A percentile compares a stretch with the other conserved stretches of the same genome.
Conservation (phyloP, 2,113 vertebrate genomes). For the Athene cunicularia region DNA sequence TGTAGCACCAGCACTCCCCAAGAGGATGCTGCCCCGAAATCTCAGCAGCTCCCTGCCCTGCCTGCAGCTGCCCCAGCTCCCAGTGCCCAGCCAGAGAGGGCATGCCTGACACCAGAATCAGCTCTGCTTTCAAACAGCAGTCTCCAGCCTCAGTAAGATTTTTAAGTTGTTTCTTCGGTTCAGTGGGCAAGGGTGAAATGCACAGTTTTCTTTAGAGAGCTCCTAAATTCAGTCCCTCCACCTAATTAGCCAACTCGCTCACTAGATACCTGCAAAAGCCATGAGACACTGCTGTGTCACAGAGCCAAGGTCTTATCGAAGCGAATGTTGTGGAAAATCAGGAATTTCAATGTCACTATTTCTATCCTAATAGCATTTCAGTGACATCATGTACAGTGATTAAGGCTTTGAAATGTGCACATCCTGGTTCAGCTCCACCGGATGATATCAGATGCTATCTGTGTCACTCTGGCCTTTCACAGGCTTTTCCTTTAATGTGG, state of each 20-base stretch:
- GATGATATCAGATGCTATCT: not conserved
- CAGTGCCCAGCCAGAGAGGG: not conserved
- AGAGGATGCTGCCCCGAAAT: not conserved
- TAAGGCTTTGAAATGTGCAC: not conserved
- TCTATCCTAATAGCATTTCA: slow-evolving; percentile 6
- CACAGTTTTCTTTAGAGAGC: not conserved
- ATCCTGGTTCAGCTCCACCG: not conserved
- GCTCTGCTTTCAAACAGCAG: not conserved
- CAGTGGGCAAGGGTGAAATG: not conserved
- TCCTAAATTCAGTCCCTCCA: not conserved
- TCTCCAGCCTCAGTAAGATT: not conserved
- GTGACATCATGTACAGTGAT: not conserved
- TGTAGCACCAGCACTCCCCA: not conserved
- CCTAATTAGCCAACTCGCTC: not conserved
- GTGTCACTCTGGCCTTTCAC: not conserved
- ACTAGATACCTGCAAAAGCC: not conserved
- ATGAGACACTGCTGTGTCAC: not conserved
- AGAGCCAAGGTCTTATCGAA: not conserved
- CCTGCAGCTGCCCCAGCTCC: not conserved
- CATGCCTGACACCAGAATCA: not conserved
- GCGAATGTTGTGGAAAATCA: not conserved
- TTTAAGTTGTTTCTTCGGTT: not conserved
- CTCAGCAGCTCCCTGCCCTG: not conserved
- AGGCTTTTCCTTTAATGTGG: not conserved
- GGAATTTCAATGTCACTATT: not conserved